A percentile compares a stretch with the other conserved stretches of the same genome.
Conservation (phyloP, 2,113 vertebrate genomes). For the Tupaia tana region DNA sequence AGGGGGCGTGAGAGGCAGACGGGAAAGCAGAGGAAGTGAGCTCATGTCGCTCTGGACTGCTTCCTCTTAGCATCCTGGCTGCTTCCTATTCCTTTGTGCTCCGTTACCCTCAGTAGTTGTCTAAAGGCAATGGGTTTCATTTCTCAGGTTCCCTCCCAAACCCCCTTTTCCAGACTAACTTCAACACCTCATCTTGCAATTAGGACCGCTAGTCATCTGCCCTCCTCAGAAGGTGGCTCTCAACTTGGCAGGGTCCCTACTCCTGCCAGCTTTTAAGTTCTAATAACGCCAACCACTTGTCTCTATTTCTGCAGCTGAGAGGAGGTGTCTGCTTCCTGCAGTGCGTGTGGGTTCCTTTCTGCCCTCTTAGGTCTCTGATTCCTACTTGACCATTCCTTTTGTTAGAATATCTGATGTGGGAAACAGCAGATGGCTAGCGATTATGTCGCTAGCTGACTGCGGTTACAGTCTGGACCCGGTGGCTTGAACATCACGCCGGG, state of each 20-base stretch:
- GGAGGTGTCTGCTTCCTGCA: not conserved
- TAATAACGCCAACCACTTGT: not conserved
- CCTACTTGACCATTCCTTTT: not conserved
- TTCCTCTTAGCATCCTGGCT: not conserved
- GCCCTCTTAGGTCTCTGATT: not conserved
- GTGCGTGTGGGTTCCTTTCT: not conserved
- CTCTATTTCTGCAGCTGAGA: not conserved
- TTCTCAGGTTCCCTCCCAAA: not conserved
- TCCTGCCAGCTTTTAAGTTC: not conserved
- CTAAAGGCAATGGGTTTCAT: not conserved
- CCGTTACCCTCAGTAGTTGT: not conserved
- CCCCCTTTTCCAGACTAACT: not conserved
- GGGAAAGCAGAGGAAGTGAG: not conserved
- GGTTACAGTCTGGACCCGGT: no score
- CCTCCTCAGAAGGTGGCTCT: not conserved
- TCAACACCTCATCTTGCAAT: not conserved
- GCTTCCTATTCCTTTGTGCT: not conserved
- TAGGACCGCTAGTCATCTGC: not conserved
- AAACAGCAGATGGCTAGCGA: no score
- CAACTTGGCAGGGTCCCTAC: not conserved
- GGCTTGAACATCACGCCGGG: no score
- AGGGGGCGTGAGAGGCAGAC: not conserved
- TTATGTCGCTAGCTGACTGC: no score
- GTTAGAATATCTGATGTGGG: not conserved
- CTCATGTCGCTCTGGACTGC: not conserved